These are phyloP conservation scores for Oceanodroma leucorhoa DNA, from an alignment of 2,797 vertebrate species.

Conservation along the genomic window DNA sequence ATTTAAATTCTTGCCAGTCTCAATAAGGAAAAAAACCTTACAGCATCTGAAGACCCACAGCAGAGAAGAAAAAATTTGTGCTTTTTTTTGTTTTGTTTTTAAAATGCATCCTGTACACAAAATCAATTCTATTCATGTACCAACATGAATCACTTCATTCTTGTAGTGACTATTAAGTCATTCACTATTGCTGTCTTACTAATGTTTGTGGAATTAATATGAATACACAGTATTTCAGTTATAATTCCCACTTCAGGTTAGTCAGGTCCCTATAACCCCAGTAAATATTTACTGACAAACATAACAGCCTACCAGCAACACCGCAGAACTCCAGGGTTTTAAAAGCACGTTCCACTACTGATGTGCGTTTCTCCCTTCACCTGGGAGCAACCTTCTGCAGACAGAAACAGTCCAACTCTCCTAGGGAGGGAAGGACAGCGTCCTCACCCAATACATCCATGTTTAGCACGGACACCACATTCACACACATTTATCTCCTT, in stretches of 20 bases:
- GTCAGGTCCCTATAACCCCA: constrained; percentile 11
- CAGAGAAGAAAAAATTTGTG: constrained; percentile 55
- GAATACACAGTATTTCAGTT: constrained; percentile 68
- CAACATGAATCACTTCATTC: constrained; percentile 57
- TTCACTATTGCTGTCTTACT: constrained; percentile 56
- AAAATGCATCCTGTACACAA: constrained; percentile 42
- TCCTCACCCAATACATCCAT: not conserved
- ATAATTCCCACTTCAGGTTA: constrained; percentile 54
- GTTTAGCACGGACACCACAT: not conserved
- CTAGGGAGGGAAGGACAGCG: not conserved
- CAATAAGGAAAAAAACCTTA: not conserved
- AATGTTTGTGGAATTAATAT: constrained; percentile 59
- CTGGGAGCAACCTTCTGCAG: not conserved
- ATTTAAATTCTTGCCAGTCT: constrained; percentile 18
- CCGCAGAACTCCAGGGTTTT: not conserved
- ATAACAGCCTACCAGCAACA: constrained; percentile 15
- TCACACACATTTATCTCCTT: constrained; percentile 31
- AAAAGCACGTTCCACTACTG: not conserved
- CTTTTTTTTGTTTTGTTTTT: not conserved
- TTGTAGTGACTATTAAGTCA: constrained; percentile 40
- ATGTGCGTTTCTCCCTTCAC: not conserved
- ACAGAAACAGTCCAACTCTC: not conserved
- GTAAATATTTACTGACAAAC: constrained; percentile 39
- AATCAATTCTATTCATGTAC: constrained; percentile 48
- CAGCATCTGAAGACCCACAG: constrained; percentile 48